Base-by-base conservation (phyloP, 2,888 invertebrate genomes). In the Metalampra italica region DNA sequence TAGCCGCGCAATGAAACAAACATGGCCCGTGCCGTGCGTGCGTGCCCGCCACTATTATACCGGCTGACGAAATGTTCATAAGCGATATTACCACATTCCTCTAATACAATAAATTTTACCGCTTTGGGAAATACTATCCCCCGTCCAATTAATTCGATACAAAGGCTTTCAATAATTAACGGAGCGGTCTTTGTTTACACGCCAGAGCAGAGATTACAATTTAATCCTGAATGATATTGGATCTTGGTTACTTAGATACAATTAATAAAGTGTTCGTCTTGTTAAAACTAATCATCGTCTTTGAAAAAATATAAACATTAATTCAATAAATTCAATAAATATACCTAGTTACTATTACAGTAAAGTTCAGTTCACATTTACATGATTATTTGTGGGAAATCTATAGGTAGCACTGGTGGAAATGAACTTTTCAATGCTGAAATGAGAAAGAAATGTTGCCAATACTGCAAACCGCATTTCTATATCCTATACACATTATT, bases 31-130 rank as follows among this genome's bases (percentile, higher is more conserved):
- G 22, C 22, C 22, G 22, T 22, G 22, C 22, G 22, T 68, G 69
- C 71, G 76, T 75, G 75, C 50, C 57, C 41, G 53, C 56, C 60
- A 64, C 64, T 64, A 70, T 66, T 63, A 45, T 43, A 42, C 13
- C 45, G 8, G 5, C 32, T 50, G 39, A 50, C 60, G 59, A 60
- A 62, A 64, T 59, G 57, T 58, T 56, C 59, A 59, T 60, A 57
- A 57, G 55, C 55, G 49, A 54, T 52, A 52, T 57, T 60, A 43
- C 51, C n/a, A 48, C 54, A 57, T 57, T 56, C 51, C 50, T 54
- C 45, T 57, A 42, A 45, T 39, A 46, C 46, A 52, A 52, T 54
- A 55, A 53, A 56, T 55, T 60, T 57, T 46, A 56, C 55, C 55
- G 55, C 53, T 52, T 47, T 50, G 60, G 54, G 56, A 52, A 54